Evolutionary conservation across 2,113 vertebrate genomes (phyloP).

Genomic region (Poecilia latipinna): DNA sequence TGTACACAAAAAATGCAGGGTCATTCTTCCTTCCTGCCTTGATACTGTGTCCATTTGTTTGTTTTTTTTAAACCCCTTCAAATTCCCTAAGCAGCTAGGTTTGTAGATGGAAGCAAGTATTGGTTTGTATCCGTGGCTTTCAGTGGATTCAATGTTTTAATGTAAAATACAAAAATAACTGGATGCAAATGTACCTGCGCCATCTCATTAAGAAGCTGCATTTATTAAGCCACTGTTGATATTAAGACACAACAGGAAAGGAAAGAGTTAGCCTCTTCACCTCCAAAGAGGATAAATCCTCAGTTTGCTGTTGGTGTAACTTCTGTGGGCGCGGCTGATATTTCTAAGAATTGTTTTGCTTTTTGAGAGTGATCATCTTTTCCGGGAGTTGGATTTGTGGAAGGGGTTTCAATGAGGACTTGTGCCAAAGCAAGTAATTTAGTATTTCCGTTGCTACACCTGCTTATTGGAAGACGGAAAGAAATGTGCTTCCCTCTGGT

Average conservation of each 20-base stretch:
- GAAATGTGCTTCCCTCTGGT: not conserved
- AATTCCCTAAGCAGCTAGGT: not conserved
- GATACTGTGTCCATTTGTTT: constrained; percentile 33
- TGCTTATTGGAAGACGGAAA: not conserved
- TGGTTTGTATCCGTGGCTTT: not conserved
- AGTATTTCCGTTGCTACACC: not conserved
- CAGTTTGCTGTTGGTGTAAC: no score
- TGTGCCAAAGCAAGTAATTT: no score
- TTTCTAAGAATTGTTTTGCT: not conserved
- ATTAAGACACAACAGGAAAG: constrained; percentile 5
- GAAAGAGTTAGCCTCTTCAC: constrained; percentile 33
- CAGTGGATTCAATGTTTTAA: not conserved
- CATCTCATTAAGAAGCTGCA: not conserved
- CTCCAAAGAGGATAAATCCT: constrained; percentile 32
- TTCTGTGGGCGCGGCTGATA: no score
- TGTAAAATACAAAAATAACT: no score
- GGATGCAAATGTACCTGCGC: not conserved
- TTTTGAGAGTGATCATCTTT: not conserved
- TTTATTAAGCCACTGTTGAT: not conserved
- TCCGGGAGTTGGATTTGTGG: not conserved
- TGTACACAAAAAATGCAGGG: constrained; percentile 20
- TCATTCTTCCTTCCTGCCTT: constrained; percentile 64
- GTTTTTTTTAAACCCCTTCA: constrained; percentile 21
- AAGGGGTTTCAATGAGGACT: no score
- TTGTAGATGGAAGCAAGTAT: not conserved